Conservation (phyloP, 2,888 invertebrate genomes). For the Lepidochrysops patricia region DNA sequence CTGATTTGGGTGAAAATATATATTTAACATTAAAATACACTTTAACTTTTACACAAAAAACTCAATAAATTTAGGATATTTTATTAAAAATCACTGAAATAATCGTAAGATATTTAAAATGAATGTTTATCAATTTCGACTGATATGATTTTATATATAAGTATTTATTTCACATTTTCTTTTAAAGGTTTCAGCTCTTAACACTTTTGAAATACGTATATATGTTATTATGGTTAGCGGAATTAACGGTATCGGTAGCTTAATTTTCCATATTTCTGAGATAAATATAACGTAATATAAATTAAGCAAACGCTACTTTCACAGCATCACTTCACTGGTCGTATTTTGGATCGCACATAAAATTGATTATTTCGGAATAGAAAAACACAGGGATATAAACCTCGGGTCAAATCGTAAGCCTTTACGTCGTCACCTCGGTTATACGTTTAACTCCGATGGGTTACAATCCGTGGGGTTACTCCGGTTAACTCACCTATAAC, state of each 20-base stretch:
- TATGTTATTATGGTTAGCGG: neutral
- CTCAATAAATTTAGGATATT: too few species aligned
- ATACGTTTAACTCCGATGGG: neutral
- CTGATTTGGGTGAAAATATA: neutral
- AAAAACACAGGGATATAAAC: neutral
- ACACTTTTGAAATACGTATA: neutral
- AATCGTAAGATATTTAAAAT: neutral
- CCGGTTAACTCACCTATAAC: slow-evolving; percentile 60
- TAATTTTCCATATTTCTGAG: neutral
- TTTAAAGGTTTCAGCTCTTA: too few species aligned
- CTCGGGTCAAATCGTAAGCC: neutral
- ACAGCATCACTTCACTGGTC: neutral
- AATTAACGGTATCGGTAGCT: neutral
- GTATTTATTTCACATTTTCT: too few species aligned
- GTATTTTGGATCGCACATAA: neutral
- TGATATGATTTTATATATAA: too few species aligned
- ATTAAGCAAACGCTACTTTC: neutral
- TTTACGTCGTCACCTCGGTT: neutral
- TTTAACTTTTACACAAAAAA: neutral
- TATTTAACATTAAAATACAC: neutral
- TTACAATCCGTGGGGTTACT: slow-evolving; percentile 19
- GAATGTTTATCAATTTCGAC: too few species aligned
- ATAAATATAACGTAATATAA: neutral
- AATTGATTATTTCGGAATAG: neutral
- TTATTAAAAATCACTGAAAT: too few species aligned